phyloP scores from a whole-genome alignment of 2,113 vertebrate genomes.

The Eubucco bourcierii region DNA sequence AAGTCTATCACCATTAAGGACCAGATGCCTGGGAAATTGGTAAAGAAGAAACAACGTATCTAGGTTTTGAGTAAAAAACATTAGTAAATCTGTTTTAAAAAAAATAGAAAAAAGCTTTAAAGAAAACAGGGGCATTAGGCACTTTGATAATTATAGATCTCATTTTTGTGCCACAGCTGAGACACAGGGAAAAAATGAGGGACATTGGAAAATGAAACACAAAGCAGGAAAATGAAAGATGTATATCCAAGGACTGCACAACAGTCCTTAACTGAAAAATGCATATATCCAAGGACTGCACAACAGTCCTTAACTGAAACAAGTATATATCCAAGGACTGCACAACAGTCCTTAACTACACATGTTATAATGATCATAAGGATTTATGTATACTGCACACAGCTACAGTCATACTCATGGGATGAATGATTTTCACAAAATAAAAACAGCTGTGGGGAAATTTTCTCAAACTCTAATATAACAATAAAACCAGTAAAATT shows the following conservation, averaged over 20 bases:
- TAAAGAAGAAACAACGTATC: neutral
- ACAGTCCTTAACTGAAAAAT: constrained; percentile 72
- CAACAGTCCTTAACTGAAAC: constrained; percentile 72
- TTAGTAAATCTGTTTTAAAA: neutral
- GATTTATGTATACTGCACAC: constrained; percentile 73
- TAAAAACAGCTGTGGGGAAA: constrained; percentile 80
- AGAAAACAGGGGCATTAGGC: neutral
- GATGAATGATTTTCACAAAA: constrained; percentile 76
- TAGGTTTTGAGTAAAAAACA: neutral
- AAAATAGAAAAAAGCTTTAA: neutral
- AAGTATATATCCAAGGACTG: constrained; percentile 37
- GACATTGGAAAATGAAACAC: constrained; percentile 64
- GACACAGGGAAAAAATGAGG: constrained; percentile 59
- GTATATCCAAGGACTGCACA: constrained; percentile 41
- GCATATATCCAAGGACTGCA: constrained; percentile 36
- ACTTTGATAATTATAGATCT: neutral
- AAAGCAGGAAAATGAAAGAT: constrained; percentile 53
- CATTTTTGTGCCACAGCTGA: constrained; percentile 26
- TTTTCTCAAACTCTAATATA: constrained; percentile 70
- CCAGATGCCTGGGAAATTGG: neutral
- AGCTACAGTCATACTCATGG: constrained; percentile 68
- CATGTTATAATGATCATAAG: constrained; percentile 75
- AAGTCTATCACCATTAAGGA: neutral
- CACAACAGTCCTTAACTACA: constrained; percentile 75
- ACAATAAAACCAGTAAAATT: constrained; percentile 78